Conservation (phyloP, 1,140 invertebrate genomes). For the Pinna nobilis region DNA sequence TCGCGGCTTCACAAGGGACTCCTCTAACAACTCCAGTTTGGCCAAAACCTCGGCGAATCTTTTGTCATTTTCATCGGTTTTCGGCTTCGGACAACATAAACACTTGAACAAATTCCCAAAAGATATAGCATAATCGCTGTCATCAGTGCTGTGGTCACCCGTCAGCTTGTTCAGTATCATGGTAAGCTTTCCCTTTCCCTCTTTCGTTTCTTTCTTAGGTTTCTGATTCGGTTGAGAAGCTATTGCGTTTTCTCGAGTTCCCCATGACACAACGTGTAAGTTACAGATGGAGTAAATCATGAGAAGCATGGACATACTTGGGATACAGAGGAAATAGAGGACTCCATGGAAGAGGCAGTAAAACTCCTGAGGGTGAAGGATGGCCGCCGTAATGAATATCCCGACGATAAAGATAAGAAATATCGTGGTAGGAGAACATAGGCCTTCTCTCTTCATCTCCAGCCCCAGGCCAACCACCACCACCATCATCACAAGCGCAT, state of each 20-base stretch:
- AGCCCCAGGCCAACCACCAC: constrained; percentile 70
- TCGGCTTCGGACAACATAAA: constrained; percentile 61
- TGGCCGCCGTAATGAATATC: constrained; percentile 81
- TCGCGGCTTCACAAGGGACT: neutral
- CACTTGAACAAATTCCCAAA: constrained; percentile 67
- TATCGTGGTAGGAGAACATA: constrained; percentile 70
- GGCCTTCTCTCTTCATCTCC: constrained; percentile 67
- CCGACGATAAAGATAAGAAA: constrained; percentile 69
- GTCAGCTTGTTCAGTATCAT: constrained; percentile 43
- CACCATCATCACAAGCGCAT: constrained; percentile 72
- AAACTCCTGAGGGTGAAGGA: constrained; percentile 90
- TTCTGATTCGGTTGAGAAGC: constrained; percentile 37
- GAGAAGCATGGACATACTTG: constrained; percentile 95
- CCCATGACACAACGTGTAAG: constrained; percentile 93
- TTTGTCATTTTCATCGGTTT: constrained; percentile 29
- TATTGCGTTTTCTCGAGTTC: constrained; percentile 81
- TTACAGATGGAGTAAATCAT: constrained; percentile 95
- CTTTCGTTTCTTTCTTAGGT: constrained; percentile 25
- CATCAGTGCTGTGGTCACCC: constrained; percentile 32
- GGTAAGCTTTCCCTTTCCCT: constrained; percentile 38
- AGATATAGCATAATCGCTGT: constrained; percentile 65
- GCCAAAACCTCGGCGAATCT: constrained; percentile 56
- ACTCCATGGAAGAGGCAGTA: constrained; percentile 84
- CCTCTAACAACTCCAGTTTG: constrained; percentile 51
- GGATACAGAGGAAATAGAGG: constrained; percentile 94